phyloP scores from a whole-genome alignment of 2,113 vertebrate genomes.

The Gasterosteus aculeatus region DNA sequence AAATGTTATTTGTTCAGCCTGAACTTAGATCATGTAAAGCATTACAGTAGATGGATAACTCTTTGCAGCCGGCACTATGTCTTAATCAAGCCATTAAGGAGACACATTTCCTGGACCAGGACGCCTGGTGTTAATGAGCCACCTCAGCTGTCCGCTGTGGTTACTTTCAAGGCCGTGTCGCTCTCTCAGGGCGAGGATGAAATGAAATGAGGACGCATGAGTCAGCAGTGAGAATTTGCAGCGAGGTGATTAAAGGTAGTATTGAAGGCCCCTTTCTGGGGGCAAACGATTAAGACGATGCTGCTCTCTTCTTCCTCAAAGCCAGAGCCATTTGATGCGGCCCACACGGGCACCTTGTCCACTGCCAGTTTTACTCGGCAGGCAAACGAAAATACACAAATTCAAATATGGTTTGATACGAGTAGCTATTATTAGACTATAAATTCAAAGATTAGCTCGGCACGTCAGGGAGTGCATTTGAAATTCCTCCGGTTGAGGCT shows the following conservation, averaged over 20 bases:
- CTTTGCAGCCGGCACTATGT: constrained; percentile 29
- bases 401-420: constrained; percentile 67
- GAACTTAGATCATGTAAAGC: background rate
- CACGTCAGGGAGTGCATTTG: constrained; percentile 43
- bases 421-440: constrained; percentile 61
- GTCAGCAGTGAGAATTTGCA: constrained; percentile 63
- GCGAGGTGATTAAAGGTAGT: constrained; percentile 74
- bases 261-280: constrained; percentile 65
- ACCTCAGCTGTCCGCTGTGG: constrained; percentile 60
- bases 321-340: constrained; percentile 68
- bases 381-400: constrained; percentile 59
- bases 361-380: constrained; percentile 49
- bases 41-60: constrained; percentile 11
- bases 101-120: constrained; percentile 45
- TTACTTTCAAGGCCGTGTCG: constrained; percentile 62
- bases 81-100: constrained; percentile 58
- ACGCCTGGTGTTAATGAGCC: constrained; percentile 61
- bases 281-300: constrained; percentile 71
- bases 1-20: background rate
- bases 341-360: constrained; percentile 44
- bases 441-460: constrained; percentile 64
- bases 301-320: constrained; percentile 72
- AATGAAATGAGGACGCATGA: constrained; percentile 57
- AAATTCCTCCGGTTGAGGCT: constrained; percentile 52
- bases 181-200: constrained; percentile 61